These are phyloP conservation scores for Mantis religiosa DNA, from an alignment of 2,888 invertebrate species.

Conservation along the genomic window DNA sequence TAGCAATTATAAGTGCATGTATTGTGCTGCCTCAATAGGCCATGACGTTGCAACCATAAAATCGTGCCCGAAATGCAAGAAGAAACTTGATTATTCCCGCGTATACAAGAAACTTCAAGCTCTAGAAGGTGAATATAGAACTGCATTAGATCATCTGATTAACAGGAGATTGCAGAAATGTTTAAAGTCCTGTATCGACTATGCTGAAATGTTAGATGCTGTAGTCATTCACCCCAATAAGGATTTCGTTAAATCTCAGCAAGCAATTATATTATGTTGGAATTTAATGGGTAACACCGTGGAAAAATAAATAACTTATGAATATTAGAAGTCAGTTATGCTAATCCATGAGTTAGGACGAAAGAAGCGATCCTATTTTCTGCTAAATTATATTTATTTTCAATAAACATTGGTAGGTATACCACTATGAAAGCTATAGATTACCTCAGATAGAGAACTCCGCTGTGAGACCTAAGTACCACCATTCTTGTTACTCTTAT, in stretches of 20 bases:
- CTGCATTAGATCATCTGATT: constrained; percentile 10
- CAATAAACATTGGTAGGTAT: too few relatives aligned
- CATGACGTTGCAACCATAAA: neutral
- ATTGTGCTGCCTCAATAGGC: constrained; percentile 10
- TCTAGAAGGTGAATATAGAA: neutral
- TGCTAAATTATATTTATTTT: too few relatives aligned
- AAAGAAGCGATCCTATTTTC: too few relatives aligned
- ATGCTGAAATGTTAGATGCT: constrained; percentile 1
- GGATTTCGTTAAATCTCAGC: constrained; percentile 19
- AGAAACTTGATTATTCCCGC: constrained; percentile 10
- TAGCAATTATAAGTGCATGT: constrained; percentile 8
- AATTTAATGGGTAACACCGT: constrained; percentile 12
- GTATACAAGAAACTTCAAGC: neutral
- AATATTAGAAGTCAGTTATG: too few relatives aligned
- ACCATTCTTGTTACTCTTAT: too few relatives aligned
- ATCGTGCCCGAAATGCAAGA: constrained; percentile 15
- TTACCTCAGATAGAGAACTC: too few relatives aligned
- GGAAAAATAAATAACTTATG: neutral
- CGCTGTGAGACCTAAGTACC: too few relatives aligned
- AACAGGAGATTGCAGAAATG: constrained; percentile 1
- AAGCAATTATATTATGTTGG: constrained; percentile 21
- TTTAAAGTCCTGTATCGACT: constrained; percentile 9
- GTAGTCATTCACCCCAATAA: constrained; percentile 17
- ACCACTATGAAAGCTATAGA: too few relatives aligned
- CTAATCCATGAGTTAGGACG: too few relatives aligned